Percentiles rank a stretch among this genome's conserved stretches.
Evolutionary conservation across 2,888 invertebrate species (phyloP).

Genomic region (Pristionchus fissidentatus): DNA sequence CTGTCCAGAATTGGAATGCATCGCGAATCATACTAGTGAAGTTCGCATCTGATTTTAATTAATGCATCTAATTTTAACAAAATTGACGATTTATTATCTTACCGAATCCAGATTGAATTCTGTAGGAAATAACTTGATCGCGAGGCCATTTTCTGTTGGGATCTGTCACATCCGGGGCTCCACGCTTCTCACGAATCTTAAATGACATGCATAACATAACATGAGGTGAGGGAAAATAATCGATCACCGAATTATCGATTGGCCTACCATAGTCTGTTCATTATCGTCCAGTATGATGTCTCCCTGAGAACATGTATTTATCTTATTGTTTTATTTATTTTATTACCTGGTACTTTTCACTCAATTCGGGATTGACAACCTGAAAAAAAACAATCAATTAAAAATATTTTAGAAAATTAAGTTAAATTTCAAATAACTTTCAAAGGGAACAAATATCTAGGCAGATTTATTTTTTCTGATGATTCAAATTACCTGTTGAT

Average conservation of each 20-base stretch:
- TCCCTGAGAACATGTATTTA: too few species aligned
- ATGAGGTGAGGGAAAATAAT: too few species aligned
- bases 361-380: neutral
- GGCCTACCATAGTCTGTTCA: neutral
- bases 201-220: neutral
- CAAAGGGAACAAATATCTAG: neutral
- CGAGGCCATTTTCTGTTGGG: slow-evolving; percentile 9
- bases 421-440: too few species aligned
- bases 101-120: neutral
- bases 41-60: neutral
- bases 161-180: neutral
- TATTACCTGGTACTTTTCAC: too few species aligned
- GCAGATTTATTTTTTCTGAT: neutral
- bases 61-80: neutral
- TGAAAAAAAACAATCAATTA: neutral
- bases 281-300: neutral
- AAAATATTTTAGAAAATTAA: too few species aligned
- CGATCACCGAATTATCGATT: neutral
- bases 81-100: neutral
- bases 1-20: slow-evolving; percentile 29
- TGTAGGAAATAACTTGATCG: slow-evolving; percentile 21
- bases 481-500: neutral
- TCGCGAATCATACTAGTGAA: neutral
- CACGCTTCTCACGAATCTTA: neutral
- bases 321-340: too few species aligned